These are phyloP conservation scores for Chionodraco myersi DNA, from an alignment of 2,113 vertebrate species.

Conservation along the genomic window DNA sequence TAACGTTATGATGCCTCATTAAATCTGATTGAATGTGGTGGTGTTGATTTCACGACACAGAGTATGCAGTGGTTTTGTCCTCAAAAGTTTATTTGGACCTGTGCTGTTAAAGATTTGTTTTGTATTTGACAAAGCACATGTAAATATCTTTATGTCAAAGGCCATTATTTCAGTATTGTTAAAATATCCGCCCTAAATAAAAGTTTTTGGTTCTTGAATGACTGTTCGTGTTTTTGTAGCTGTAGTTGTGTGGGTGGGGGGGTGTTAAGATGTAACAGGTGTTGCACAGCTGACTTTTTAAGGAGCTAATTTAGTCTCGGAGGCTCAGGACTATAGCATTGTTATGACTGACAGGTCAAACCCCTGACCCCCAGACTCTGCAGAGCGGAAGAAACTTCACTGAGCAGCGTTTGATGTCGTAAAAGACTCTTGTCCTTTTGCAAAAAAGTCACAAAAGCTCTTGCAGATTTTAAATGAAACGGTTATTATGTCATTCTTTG, in stretches of 20 bases:
- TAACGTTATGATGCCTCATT: constrained; percentile 15
- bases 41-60: not conserved
- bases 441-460: not conserved
- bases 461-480: not conserved
- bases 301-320: constrained; percentile 57
- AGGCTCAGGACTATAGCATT: not conserved
- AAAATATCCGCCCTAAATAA: no score
- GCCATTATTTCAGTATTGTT: no score
- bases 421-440: not conserved
- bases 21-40: constrained; percentile 24
- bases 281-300: constrained; percentile 57
- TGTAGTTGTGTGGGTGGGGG: not conserved
- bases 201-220: no score
- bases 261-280: constrained; percentile 48
- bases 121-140: no score
- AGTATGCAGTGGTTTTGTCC: not conserved
- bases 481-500: not conserved
- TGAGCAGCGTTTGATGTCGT: not conserved
- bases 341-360: constrained; percentile 19
- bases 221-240: not conserved
- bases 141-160: no score
- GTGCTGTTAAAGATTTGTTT: not conserved
- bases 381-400: not conserved
- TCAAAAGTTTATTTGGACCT: not conserved
- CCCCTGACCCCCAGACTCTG: not conserved